Evolutionary conservation across 2,797 vertebrate genomes (phyloP).

Genomic region (Choloepus didactylus): DNA sequence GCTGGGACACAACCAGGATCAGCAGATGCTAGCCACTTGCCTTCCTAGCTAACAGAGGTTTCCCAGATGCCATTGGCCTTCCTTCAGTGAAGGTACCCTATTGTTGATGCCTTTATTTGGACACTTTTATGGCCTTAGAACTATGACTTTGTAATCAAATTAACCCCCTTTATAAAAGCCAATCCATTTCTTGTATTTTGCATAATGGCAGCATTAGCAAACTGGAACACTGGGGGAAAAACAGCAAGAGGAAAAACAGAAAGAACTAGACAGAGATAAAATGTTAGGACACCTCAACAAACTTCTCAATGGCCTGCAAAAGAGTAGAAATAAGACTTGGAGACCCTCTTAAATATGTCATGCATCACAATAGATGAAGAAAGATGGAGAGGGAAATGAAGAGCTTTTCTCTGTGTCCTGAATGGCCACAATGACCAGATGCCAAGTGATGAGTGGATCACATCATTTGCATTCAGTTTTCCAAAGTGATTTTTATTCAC

Average conservation of each 20-base stretch:
- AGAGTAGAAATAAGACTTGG: neutral
- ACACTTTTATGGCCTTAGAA: no score
- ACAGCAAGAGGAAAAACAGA: neutral
- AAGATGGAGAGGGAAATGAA: no score
- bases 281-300: neutral
- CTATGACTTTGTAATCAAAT: no score
- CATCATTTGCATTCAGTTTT: neutral
- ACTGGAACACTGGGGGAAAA: neutral
- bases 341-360: neutral
- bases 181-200: no score
- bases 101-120: no score
- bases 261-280: neutral
- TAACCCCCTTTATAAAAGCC: no score
- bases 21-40: no score
- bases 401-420: neutral
- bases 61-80: no score
- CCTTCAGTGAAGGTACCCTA: no score
- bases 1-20: no score
- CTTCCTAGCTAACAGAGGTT: no score
- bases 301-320: neutral
- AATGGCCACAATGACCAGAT: neutral
- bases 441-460: neutral
- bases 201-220: no score
- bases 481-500: neutral
- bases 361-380: neutral